These are phyloP conservation scores for Otolemur garnettii DNA, from an alignment of 2,113 vertebrate species.

Conservation along the genomic window DNA sequence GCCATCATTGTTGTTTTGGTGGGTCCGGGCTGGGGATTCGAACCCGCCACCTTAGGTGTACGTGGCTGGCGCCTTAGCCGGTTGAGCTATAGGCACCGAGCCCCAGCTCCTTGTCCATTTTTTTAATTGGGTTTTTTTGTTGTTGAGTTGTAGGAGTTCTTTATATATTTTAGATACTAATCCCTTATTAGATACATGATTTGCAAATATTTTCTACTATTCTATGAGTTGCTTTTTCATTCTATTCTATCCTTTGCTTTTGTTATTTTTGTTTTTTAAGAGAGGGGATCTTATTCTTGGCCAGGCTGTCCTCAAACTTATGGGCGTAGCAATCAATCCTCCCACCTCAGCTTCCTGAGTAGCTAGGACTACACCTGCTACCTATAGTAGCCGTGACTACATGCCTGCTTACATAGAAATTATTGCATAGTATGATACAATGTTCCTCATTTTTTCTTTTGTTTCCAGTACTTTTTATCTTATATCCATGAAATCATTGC, in stretches of 20 bases:
- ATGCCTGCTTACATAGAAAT: not conserved
- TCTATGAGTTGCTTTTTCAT: not conserved
- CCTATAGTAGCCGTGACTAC: too few relatives aligned
- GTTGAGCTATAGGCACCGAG: too few relatives aligned
- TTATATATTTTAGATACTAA: slow-evolving; percentile 1
- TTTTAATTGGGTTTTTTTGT: not conserved
- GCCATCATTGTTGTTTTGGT: too few relatives aligned
- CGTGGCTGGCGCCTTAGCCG: too few relatives aligned
- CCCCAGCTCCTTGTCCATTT: not conserved
- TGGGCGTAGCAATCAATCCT: not conserved
- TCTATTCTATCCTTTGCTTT: not conserved
- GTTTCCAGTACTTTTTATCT: not conserved
- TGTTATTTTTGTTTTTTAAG: not conserved
- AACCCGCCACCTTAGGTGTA: too few relatives aligned
- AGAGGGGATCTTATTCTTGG: not conserved
- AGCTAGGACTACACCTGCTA: not conserved
- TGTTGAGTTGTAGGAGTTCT: not conserved
- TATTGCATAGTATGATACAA: not conserved
- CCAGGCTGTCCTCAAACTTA: not conserved
- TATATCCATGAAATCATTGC: not conserved
- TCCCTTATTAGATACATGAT: not conserved
- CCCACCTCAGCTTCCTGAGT: not conserved
- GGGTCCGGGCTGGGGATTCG: too few relatives aligned
- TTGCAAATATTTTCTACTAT: slow-evolving; percentile 7
- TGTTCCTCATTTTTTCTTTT: not conserved